phyloP scores from a whole-genome alignment of 2,113 vertebrate species.

The Zosterops hypoxanthus region DNA sequence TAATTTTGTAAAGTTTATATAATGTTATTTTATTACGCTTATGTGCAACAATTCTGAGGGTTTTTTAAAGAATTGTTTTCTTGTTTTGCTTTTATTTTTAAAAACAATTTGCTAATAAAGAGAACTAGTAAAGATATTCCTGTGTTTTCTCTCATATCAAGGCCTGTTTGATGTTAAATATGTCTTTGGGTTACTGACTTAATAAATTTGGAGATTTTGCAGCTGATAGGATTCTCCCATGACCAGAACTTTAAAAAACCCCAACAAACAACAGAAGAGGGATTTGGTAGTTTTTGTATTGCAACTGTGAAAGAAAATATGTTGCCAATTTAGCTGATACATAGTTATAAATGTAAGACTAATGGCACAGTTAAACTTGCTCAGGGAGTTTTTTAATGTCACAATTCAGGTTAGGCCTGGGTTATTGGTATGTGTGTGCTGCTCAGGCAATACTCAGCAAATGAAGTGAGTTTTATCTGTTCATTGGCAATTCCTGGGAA shows the following conservation, averaged over 20 bases:
- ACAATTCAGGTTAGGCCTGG: neutral
- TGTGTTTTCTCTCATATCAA: neutral
- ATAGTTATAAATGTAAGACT: neutral
- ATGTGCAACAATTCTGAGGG: neutral
- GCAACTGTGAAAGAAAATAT: neutral
- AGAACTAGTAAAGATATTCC: neutral
- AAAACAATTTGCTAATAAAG: neutral
- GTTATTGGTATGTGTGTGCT: neutral
- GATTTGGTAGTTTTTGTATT: neutral
- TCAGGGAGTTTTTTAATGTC: neutral
- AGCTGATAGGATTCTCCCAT: neutral
- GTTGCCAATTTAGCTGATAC: neutral
- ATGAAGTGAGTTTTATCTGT: neutral
- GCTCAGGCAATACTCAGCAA: neutral
- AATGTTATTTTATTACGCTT: neutral
- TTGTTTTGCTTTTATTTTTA: neutral
- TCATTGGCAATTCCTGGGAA: neutral
- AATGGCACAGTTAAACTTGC: neutral
- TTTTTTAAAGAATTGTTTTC: neutral
- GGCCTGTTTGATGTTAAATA: neutral
- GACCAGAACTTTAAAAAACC: neutral
- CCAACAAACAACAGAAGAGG: neutral
- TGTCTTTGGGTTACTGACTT: neutral
- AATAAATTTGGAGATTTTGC: neutral
- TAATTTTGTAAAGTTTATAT: neutral